A percentile compares a stretch with the other conserved stretches of the same genome.
Conservation (phyloP, 1,140 invertebrate genomes). For the Drosophila equinoxialis region DNA sequence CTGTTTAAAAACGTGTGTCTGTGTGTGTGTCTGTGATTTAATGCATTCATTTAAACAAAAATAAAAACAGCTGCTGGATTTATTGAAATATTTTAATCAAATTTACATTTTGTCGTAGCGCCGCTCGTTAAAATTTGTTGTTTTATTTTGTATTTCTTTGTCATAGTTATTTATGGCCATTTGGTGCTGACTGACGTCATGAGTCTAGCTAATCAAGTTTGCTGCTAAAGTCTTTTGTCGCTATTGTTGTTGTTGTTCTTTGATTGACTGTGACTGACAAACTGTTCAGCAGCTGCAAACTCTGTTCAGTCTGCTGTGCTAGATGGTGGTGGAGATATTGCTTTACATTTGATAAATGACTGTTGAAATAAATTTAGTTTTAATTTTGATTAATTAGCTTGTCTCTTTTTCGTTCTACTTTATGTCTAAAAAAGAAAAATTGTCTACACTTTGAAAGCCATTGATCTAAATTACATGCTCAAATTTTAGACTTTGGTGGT, state of each 20-base stretch:
- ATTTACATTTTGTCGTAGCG: conserved; percentile 60
- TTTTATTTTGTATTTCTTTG: conserved; percentile 11
- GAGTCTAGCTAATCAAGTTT: conserved; percentile 49
- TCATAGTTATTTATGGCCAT: conserved; percentile 44
- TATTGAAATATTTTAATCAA: conserved; percentile 16
- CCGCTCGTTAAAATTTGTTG: conserved; percentile 37
- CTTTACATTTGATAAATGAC: not conserved
- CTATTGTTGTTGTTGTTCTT: conserved; percentile 16
- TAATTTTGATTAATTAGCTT: conserved; percentile 9
- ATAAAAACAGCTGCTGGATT: conserved; percentile 8
- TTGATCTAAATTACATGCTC: not conserved
- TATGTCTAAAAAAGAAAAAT: not conserved
- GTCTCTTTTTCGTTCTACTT: conserved; percentile 11
- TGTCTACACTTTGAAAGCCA: not conserved
- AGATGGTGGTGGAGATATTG: not conserved
- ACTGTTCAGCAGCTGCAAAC: conserved; percentile 16
- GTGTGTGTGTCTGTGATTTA: conserved; percentile 18
- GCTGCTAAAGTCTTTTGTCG: conserved; percentile 67
- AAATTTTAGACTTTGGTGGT: not conserved
- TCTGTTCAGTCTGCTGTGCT: not conserved
- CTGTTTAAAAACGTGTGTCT: not conserved
- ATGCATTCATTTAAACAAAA: conserved; percentile 39
- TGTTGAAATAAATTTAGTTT: not conserved
- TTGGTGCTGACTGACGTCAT: conserved; percentile 66
- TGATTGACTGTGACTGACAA: conserved; percentile 21